These are phyloP conservation scores for Siniperca chuatsi DNA, from an alignment of 2,113 vertebrate genomes.

Conservation along the genomic window DNA sequence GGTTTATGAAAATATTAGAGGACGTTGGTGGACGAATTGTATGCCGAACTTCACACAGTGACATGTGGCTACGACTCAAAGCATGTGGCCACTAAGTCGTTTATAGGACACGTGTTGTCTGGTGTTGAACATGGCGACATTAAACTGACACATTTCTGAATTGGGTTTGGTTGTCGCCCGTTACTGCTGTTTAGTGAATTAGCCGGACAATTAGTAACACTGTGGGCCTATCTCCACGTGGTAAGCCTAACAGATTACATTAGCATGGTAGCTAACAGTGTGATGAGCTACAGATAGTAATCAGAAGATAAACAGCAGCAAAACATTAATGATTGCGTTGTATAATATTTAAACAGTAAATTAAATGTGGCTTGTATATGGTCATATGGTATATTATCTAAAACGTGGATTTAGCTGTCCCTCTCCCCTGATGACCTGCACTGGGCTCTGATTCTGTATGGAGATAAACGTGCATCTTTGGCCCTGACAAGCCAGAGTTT, in stretches of 20 bases:
- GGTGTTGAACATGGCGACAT: accelerated
- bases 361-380: not conserved
- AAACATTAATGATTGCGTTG: too few species aligned
- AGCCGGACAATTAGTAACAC: not conserved
- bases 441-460: conserved; percentile 68
- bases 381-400: not conserved
- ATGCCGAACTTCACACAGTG: accelerated
- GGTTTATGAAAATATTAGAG: not conserved
- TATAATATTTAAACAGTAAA: not conserved
- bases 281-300: too few species aligned
- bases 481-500: conserved; percentile 68
- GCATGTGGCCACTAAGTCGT: not conserved
- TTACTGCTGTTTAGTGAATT: not conserved
- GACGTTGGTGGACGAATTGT: accelerated
- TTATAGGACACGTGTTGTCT: accelerated
- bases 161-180: not conserved
- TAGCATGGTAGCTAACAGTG: conserved; percentile 27
- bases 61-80: not conserved
- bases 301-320: not conserved
- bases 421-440: conserved; percentile 70
- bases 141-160: accelerated
- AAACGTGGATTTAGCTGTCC: too few species aligned
- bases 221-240: conserved; percentile 45
- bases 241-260: accelerated
- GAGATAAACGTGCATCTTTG: conserved; percentile 61